Conservation (phyloP, 2,797 vertebrate species). For the Eupleurogrammus muticus region DNA sequence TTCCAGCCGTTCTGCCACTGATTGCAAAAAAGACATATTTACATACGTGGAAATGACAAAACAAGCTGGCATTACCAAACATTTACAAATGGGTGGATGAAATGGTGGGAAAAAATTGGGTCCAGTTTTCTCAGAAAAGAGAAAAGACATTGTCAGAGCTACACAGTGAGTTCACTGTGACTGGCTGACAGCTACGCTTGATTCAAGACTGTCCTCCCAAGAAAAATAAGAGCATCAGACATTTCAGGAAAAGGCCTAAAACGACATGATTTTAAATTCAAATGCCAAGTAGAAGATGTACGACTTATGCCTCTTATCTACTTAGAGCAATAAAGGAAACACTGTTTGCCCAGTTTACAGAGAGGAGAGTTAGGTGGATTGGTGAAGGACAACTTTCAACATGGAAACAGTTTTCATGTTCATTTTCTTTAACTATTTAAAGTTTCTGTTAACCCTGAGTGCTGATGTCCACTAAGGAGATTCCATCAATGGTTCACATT, state of each 20-base stretch:
- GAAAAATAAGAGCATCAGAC: not conserved
- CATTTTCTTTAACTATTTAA: no score
- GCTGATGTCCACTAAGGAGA: no score
- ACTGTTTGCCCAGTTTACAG: no score
- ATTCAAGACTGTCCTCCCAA: not conserved
- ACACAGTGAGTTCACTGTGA: not conserved
- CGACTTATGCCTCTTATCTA: no score
- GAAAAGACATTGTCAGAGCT: not conserved
- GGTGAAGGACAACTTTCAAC: no score
- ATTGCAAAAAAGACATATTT: slow-evolving; percentile 15
- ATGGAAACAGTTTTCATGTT: no score
- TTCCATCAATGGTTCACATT: not conserved
- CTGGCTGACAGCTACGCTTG: not conserved
- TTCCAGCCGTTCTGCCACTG: slow-evolving; percentile 25
- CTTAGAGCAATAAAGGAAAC: no score
- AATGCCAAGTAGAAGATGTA: no score
- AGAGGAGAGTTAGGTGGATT: no score
- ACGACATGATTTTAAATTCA: no score
- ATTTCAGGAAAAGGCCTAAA: not conserved
- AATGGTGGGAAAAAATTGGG: slow-evolving; percentile 30
- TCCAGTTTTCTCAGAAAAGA: slow-evolving; percentile 11
- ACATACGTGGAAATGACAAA: slow-evolving; percentile 33
- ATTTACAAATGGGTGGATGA: slow-evolving; percentile 26
- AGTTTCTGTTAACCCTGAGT: no score
- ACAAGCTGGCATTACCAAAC: slow-evolving; percentile 33